Evolutionary conservation across 2,113 vertebrate species (phyloP), one percentile per base, ranked within the genome.

Genomic region (Blennius ocellaris): DNA sequence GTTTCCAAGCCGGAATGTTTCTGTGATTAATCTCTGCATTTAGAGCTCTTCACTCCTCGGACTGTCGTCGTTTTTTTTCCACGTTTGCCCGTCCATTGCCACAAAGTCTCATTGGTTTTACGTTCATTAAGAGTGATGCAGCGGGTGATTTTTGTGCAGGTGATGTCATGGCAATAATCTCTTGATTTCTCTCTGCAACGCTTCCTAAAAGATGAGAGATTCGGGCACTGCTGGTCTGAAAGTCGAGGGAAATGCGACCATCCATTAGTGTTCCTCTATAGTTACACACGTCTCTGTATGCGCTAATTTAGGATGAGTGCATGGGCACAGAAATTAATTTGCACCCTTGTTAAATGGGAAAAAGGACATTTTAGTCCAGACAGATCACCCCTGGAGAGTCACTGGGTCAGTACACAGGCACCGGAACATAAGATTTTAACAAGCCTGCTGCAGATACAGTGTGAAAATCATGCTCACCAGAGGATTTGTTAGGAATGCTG

Each of bases 341-440:
- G 12, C 39, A 8, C 52, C 41, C 50, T 81, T 73, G 57, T 74
- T 81, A 80, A 62, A 69, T 60, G 0, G 47, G 21, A 57, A 36
- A 37, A 45, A 38, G 1, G 8, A 60, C 65, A 50, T 73, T 66
- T 56, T 47, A 76, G 74, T 81, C 65, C 48, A 78, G 73, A 51
- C 16, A 43, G 57, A 68, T 68, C 61, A 10, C 44, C 56, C 53
- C 45, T 49, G 52, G 57, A 68, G 78, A 75, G 67, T 15, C 45
- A 16, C 40, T 8, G 86, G 80, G 82, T 85, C 82, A 78, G 73
- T 68, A 80, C 76, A 69, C 80, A 76, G 71, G 75, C 83, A 73
- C 61, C 54, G 10, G 76, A 86, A 88, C 76, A 82, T 55, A 67
- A 16, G 63, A 69, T 83, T 89, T 86, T 81, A 86, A 87, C 80